Evolutionary conservation across 2,888 invertebrate species (phyloP).

Genomic region (Cinara cedri): DNA sequence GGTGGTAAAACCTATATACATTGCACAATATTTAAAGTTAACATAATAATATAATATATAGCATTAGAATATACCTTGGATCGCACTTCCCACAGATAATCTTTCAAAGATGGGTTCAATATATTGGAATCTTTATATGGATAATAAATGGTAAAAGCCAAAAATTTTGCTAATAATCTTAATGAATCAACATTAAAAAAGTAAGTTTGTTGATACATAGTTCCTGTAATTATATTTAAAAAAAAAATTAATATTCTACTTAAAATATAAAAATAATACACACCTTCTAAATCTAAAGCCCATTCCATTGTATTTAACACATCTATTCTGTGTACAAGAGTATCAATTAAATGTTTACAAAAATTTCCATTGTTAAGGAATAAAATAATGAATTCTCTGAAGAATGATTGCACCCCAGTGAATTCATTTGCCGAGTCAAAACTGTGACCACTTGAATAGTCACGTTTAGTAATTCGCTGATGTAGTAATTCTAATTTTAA

Average conservation of each 20-base stretch:
- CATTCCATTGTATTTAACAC: slow-evolving; percentile 49
- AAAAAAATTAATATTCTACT: not conserved
- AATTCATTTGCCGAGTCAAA: slow-evolving; percentile 44
- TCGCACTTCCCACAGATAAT: slow-evolving; percentile 44
- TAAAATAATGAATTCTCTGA: slow-evolving; percentile 18
- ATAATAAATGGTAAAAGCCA: slow-evolving; percentile 35
- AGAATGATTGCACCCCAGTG: slow-evolving; percentile 42
- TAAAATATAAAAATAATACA: not conserved
- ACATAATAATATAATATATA: not conserved
- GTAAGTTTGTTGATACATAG: slow-evolving; percentile 33
- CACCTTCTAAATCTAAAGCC: slow-evolving; percentile 48
- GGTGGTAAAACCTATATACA: slow-evolving; percentile 31
- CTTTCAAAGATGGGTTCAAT: slow-evolving; percentile 36
- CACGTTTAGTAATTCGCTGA: slow-evolving; percentile 51
- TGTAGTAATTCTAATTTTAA: slow-evolving; percentile 47
- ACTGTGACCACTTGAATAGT: slow-evolving; percentile 43
- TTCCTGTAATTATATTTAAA: slow-evolving; percentile 22
- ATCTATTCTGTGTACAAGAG: slow-evolving; percentile 49
- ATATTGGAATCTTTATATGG: slow-evolving; percentile 36
- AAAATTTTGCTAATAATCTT: slow-evolving; percentile 41
- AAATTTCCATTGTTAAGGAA: not conserved
- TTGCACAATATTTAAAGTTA: not conserved
- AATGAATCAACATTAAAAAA: slow-evolving; percentile 50
- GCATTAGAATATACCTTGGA: slow-evolving; percentile 42
- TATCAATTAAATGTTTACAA: slow-evolving; percentile 50